Base-by-base conservation (phyloP, 1,140 invertebrate species). In the Lepidurus arcticus region DNA sequence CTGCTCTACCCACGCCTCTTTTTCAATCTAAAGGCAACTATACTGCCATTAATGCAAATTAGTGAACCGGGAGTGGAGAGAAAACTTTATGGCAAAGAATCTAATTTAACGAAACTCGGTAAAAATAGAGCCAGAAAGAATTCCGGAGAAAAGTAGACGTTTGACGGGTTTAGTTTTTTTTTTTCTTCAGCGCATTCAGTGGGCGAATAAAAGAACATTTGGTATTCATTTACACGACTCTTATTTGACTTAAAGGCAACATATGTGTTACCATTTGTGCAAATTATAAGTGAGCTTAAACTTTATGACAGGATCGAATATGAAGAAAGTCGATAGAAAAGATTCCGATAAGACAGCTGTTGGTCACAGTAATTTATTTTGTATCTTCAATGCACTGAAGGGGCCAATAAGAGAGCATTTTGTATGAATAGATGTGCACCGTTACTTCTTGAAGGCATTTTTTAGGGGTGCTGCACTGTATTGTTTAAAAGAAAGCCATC, bases 1-100 rank as follows among this genome's bases (percentile, higher is more conserved):
- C 87, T 92, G n/a, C 82, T 91, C 1, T 92, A 92, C 83, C 92
- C 92, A 0, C 86, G 88, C 26, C 82, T 94, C 0, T 93, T 91
- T 81, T 86, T 87, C 82, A 92, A 90, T 74, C 82, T 94, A 34
- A 87, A 89, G 73, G 87, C 89, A 1, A 91, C 92, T 6, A 84
- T 94, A 21, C 88, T 90, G 81, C 92, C 92, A 1, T 83, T 94
- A 73, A 90, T 93, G 82, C 88, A 88, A 80, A 88, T 91, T 80
- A 87, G 87, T 84, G 85, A 83, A 73, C 86, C 86, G 47, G 88
- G 88, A 11, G 83, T 86, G 77, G 88, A 88, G 79, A 84, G 82
- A 75, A 45, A 74, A 11, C 73, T 84, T 7, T 84, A 84, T 78
- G 83, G 83, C 8, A 81, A 81, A 45, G 78, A 81, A 42, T 43